Base-by-base conservation (phyloP, 1,140 invertebrate species). In the Frieseomelitta varia region DNA sequence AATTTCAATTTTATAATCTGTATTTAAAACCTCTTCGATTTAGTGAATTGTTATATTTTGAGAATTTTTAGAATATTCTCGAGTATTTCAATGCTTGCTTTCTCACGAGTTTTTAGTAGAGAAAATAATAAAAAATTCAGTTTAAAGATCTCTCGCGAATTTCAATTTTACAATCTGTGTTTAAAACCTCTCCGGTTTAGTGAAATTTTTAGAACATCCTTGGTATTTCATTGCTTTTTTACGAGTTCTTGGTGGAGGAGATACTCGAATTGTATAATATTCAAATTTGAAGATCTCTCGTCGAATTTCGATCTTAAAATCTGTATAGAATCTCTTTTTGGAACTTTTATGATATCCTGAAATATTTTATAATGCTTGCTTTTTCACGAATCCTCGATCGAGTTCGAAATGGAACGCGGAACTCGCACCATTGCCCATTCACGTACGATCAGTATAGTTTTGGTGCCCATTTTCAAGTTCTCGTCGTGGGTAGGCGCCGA, bases 401-500 rank as follows among this genome's bases (percentile, higher is more conserved):
- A 83, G 39, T 34, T n/a, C 8, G 86, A 68, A n/a, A 21, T 84
- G 4, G 74, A 21, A 55, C 47, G 2, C 12, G 85, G 61, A n/a
- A 63, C 34, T 89, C 85, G 87, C 14, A 90, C 14, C n/a, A 74
- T 11, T 1, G 85, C 84, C 15, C 30, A 51, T 69, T 92, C 90
- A 2, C 91, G 88, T 15, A 92, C 61, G 30, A 87, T 93, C 39
- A 93, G 30, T 73, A 91, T 79, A 1, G 92, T 93, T 82, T 87
- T 91, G 3, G 92, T 90, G 12, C 91, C 92, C 81, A 92, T 88
- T 83, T 79, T 89, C n/a, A 92, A 30, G 51, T 75, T 21, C 1
- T 68, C n/a, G 12, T 61, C 24, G 15, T 53, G 24, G 6, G 27
- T 55, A 21, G 73, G 34, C 4, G 85, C 76, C 2, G 87, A 68